Conservation (phyloP, 2,113 vertebrate species). For the Cephalophus harveyi region DNA sequence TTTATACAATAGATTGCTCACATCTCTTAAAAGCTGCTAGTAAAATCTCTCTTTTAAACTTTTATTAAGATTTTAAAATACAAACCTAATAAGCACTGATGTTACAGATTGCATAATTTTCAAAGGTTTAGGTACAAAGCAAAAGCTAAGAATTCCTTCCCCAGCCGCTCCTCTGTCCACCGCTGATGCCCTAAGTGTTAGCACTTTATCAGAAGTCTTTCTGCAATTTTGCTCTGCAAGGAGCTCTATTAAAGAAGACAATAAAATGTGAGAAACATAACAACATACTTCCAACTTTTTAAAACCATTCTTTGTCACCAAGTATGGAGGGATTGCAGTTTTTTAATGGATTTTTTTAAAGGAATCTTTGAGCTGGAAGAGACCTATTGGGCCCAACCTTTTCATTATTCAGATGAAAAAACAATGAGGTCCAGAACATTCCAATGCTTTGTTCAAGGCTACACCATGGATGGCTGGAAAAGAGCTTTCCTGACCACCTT, state of each 20-base stretch:
- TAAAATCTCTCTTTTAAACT: not conserved
- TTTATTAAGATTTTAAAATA: not conserved
- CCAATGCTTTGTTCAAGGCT: not conserved
- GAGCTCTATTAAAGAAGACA: not conserved
- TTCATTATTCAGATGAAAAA: not conserved
- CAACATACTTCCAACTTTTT: not conserved
- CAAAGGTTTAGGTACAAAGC: not conserved
- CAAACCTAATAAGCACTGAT: not conserved
- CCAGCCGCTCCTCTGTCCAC: fast-evolving
- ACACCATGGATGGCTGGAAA: fast-evolving
- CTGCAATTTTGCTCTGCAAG: not conserved
- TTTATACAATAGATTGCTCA: not conserved
- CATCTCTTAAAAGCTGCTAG: not conserved
- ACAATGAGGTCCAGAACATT: not conserved
- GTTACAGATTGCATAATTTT: not conserved
- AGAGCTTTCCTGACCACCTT: not conserved
- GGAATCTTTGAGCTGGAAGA: not conserved
- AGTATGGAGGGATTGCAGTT: not conserved
- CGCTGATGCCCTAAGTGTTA: not conserved
- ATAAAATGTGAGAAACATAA: not conserved
- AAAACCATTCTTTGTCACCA: not conserved
- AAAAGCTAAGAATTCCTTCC: not conserved
- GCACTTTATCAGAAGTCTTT: not conserved
- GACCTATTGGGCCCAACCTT: not conserved
- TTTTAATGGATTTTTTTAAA: not conserved